Percentiles rank a stretch among this genome's conserved stretches.
These are phyloP conservation scores for Aphrophora alni DNA, from an alignment of 2,888 invertebrate genomes.

Conservation along the genomic window DNA sequence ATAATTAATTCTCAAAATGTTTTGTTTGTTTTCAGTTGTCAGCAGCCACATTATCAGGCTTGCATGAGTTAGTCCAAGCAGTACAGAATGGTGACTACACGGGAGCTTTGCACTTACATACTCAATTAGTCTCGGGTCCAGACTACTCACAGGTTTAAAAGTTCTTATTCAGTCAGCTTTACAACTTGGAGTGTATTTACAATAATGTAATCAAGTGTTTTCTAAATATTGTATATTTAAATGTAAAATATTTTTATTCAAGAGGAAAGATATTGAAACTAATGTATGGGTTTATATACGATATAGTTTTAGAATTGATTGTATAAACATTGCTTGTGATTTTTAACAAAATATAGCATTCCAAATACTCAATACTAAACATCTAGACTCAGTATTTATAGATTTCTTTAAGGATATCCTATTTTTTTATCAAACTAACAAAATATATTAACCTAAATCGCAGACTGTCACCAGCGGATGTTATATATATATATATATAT, in stretches of 20 bases:
- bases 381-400: too few relatives aligned
- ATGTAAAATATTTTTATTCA: background rate
- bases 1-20: too few relatives aligned
- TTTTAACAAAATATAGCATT: background rate
- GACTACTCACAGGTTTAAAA: slow-evolving; percentile 91
- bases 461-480: too few relatives aligned
- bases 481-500: too few relatives aligned
- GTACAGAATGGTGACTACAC: slow-evolving; percentile 75
- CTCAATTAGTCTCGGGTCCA: slow-evolving; percentile 81
- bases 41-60: slow-evolving; percentile 69
- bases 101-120: slow-evolving; percentile 70
- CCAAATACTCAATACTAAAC: background rate
- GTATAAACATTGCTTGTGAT: too few relatives aligned
- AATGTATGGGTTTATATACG: background rate
- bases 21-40: slow-evolving; percentile 69
- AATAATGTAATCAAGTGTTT: slow-evolving; percentile 24
- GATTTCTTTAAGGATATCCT: too few relatives aligned
- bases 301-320: too few relatives aligned
- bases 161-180: slow-evolving; percentile 82
- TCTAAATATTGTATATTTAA: background rate
- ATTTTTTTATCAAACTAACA: too few relatives aligned
- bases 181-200: slow-evolving; percentile 73
- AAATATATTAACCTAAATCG: too few relatives aligned
- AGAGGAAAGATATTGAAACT: background rate
- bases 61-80: slow-evolving; percentile 78